A percentile compares a stretch with the other conserved stretches of the same genome.
These are phyloP conservation scores for Sturmia bella DNA, from an alignment of 2,888 invertebrate genomes.

Conservation along the genomic window DNA sequence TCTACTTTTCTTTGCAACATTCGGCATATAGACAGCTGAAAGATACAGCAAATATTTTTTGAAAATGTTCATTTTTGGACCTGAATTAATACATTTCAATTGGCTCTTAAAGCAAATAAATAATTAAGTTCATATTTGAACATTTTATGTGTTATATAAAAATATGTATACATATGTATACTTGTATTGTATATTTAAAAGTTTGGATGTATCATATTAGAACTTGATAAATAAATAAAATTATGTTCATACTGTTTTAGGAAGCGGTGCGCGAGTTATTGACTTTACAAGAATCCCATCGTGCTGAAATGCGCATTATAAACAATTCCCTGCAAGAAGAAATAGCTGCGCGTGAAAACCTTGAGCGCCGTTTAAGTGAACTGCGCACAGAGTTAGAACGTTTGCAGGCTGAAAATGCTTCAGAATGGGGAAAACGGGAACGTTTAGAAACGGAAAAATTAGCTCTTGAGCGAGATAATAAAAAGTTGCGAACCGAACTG, in stretches of 20 bases:
- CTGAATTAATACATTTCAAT: too few species aligned
- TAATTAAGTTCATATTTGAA: too few species aligned
- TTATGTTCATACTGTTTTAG: conserved; percentile 70
- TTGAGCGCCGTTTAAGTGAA: conserved; percentile 88
- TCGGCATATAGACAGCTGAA: too few species aligned
- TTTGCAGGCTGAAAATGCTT: conserved; percentile 94
- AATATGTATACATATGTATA: too few species aligned
- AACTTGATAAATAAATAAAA: too few species aligned
- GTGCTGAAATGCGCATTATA: conserved; percentile 85
- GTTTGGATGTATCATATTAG: too few species aligned
- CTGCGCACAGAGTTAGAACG: conserved; percentile 90
- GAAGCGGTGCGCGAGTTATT: conserved; percentile 87
- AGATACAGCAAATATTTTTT: too few species aligned
- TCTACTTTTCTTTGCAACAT: too few species aligned
- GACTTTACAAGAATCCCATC: conserved; percentile 86
- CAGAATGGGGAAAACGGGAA: conserved; percentile 96
- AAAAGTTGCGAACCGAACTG: conserved; percentile 88
- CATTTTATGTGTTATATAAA: too few species aligned
- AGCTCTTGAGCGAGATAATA: conserved; percentile 93
- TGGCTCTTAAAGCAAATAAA: too few species aligned
- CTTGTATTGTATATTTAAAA: too few species aligned
- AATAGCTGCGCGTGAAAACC: conserved; percentile 85
- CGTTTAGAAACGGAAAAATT: conserved; percentile 94
- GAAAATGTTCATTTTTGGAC: too few species aligned
- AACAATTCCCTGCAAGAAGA: conserved; percentile 85